These are phyloP conservation scores for Atherix ibis DNA, from an alignment of 2,888 invertebrate species.

Conservation along the genomic window DNA sequence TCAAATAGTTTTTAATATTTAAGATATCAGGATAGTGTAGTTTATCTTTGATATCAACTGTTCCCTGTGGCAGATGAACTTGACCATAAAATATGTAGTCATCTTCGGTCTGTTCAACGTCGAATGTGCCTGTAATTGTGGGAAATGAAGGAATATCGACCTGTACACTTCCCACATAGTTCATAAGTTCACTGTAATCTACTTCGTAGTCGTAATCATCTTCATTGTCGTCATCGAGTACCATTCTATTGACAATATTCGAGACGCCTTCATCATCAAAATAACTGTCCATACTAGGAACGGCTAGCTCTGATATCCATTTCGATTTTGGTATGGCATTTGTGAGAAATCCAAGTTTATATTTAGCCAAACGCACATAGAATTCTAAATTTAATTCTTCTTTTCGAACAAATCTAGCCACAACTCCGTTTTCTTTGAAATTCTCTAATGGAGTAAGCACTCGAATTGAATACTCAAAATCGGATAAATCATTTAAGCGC, in stretches of 20 bases:
- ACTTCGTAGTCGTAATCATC: slow-evolving; percentile 29
- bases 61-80: slow-evolving; percentile 38
- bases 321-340: slow-evolving; percentile 26
- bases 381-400: slow-evolving; percentile 52
- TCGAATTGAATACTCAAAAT: slow-evolving; percentile 64
- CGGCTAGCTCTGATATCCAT: slow-evolving; percentile 22
- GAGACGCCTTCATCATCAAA: slow-evolving; percentile 10
- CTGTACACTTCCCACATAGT: slow-evolving; percentile 38
- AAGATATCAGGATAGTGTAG: slow-evolving; percentile 38
- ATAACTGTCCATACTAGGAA: slow-evolving; percentile 2
- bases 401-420: slow-evolving; percentile 46
- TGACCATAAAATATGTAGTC: slow-evolving; percentile 34
- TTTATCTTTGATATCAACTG: slow-evolving; percentile 39
- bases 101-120: slow-evolving; percentile 38
- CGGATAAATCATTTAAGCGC: slow-evolving; percentile 39
- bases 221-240: slow-evolving; percentile 18
- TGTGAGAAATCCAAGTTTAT: slow-evolving; percentile 38
- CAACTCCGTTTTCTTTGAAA: slow-evolving; percentile 60
- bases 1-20: slow-evolving; percentile 37
- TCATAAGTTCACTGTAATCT: slow-evolving; percentile 32
- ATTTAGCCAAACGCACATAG: slow-evolving; percentile 49
- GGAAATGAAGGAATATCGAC: slow-evolving; percentile 41
- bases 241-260: slow-evolving; percentile 5
- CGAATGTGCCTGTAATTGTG: slow-evolving; percentile 38
- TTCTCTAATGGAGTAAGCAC: slow-evolving; percentile 63